Percentiles rank a stretch among this genome's conserved stretches.
Conservation (phyloP, 1,140 invertebrate species). For the Mizuhopecten yessoensis region DNA sequence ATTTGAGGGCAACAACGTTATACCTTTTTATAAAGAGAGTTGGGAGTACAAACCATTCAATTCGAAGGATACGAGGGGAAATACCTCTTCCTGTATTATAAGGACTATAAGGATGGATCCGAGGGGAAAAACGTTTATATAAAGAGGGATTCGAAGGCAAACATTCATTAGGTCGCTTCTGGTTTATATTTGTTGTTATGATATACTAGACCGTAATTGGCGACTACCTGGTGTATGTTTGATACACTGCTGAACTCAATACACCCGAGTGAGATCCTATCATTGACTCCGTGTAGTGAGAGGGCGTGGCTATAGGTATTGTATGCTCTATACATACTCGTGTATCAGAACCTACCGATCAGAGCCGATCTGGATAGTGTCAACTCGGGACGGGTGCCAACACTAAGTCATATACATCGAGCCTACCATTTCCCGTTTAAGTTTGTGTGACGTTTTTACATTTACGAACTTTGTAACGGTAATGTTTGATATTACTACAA, state of each 20-base stretch:
- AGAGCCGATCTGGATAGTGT: background rate
- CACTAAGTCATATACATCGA: too few relatives aligned
- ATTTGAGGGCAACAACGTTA: too few relatives aligned
- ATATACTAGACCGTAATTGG: background rate
- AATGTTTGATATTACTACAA: background rate
- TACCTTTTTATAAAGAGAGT: too few relatives aligned
- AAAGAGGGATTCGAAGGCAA: too few relatives aligned
- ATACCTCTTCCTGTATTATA: too few relatives aligned
- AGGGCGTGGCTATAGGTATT: background rate
- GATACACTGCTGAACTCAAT: background rate
- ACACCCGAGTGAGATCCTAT: background rate
- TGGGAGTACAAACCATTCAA: background rate
- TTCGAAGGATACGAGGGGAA: too few relatives aligned
- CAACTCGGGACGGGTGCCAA: background rate
- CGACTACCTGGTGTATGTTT: background rate
- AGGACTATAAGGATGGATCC: too few relatives aligned
- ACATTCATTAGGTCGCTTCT: too few relatives aligned
- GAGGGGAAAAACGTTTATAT: too few relatives aligned
- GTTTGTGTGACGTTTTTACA: too few relatives aligned
- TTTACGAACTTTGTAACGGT: background rate
- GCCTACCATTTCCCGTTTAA: too few relatives aligned
- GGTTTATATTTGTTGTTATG: too few relatives aligned
- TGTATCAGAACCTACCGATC: background rate
- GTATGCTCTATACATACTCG: slow-evolving; percentile 30
- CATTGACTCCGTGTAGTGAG: background rate